Base-by-base conservation (phyloP, 2,888 invertebrate species). In the Orthosia incerta region DNA sequence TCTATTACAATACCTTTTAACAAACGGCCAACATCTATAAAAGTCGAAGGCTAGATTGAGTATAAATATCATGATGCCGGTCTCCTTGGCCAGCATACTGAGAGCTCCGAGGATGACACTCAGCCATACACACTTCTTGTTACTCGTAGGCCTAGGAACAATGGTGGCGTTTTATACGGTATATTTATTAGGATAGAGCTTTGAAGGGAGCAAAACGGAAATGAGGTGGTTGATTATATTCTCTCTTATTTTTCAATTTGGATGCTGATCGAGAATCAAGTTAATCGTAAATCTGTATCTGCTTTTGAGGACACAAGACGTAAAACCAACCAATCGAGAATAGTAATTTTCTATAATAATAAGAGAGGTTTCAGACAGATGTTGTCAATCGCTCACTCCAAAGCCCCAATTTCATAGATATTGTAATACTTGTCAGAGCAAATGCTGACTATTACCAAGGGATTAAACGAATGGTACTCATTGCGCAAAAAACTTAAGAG, bases 11-110 rank as follows among this genome's bases (percentile, higher is more conserved):
- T 84, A 98, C 98, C 97, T 97, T 95, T 97, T 97, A 73, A 98
- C 96, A 88, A 97, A 97, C 67, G 97, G 97, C 97, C 98, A 98
- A 89, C 98, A 97, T 88, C 98, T 97, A 93, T 98, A 98, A 87
- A 98, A 96, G 93, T 99, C 98, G 91, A 98, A 98, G 63, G 97
- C 97, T 76, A 98, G 96, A 94, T 98, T 98, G 83, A 99, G 97
- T 77, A 98, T 96, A 39, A 99, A 97, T 78, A 96, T 93, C 15
- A 98, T 98, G 80, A 99, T 97, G 60, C 98, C 99, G 11, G 98
- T 98, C 94, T 99, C 98, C 93, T 99, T 99, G 77, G 98, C 98
- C 87, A 99, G 95, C 98, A 98, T 98, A 90, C 98, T 98, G 20
- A 98, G 96, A 53, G 98, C 97, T 23, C 98, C 98, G 45, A 98